These are phyloP conservation scores for Nymphalis urticae DNA, from an alignment of 2,888 invertebrate genomes.

Conservation along the genomic window DNA sequence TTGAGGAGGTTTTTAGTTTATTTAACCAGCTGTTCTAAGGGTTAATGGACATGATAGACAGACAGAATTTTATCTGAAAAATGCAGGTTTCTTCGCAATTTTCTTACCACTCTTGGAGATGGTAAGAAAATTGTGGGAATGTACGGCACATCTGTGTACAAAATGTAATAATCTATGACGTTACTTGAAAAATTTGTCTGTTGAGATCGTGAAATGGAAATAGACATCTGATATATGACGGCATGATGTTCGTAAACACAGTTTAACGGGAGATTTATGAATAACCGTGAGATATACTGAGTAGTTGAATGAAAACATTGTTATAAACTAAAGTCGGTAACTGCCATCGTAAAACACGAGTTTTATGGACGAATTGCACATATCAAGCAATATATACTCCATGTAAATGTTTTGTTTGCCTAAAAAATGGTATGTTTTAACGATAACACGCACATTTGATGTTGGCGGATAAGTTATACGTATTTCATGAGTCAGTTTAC, in stretches of 20 bases:
- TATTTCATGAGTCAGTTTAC: conserved; percentile 25
- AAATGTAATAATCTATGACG: conserved; percentile 40
- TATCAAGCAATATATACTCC: conserved; percentile 42
- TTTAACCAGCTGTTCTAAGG: too few species aligned
- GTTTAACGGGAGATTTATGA: conserved; percentile 65
- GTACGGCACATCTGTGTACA: conserved; percentile 33
- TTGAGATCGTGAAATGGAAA: conserved; percentile 59
- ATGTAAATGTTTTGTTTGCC: conserved; percentile 49
- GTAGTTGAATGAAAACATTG: conserved; percentile 70
- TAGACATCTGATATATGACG: conserved; percentile 60
- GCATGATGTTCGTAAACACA: conserved; percentile 59
- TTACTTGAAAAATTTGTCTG: conserved; percentile 55
- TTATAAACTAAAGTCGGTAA: conserved; percentile 52
- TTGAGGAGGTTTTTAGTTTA: too few species aligned
- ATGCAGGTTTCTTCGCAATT: too few species aligned
- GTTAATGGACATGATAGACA: too few species aligned
- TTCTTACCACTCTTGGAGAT: too few species aligned
- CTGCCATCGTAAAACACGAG: conserved; percentile 46
- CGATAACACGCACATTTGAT: conserved; percentile 41
- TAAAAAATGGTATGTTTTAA: conserved; percentile 44
- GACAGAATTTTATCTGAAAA: too few species aligned
- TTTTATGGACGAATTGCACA: conserved; percentile 50
- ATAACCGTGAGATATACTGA: conserved; percentile 55
- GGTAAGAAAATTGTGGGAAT: too few species aligned
- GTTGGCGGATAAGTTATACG: conserved; percentile 32